These are phyloP conservation scores for Cardinalis cardinalis DNA, from an alignment of 2,113 vertebrate species.

Conservation along the genomic window DNA sequence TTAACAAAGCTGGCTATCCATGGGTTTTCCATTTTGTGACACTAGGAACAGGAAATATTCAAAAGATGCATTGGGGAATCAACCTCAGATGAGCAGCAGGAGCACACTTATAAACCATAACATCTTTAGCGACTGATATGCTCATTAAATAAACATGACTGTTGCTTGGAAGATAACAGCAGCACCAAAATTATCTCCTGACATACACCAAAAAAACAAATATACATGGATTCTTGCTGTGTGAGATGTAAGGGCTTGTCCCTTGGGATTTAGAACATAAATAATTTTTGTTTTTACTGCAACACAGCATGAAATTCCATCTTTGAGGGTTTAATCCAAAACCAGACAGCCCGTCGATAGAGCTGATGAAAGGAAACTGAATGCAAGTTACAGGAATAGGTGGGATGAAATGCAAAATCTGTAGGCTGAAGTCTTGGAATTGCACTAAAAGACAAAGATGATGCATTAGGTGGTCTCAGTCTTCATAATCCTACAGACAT, in stretches of 20 bases:
- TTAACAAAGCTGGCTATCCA: background rate
- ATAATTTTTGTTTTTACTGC: background rate
- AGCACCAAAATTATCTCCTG: background rate
- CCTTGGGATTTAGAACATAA: background rate
- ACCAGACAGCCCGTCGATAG: background rate
- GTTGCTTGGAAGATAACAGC: background rate
- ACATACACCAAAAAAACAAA: background rate
- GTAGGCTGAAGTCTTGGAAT: background rate
- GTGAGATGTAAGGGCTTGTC: background rate
- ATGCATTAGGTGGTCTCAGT: background rate
- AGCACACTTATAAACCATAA: background rate
- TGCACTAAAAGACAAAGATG: background rate
- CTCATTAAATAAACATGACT: background rate
- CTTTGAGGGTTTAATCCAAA: background rate
- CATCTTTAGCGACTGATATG: background rate
- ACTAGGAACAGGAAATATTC: background rate
- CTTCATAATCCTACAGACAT: background rate
- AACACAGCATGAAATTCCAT: constrained; percentile 7
- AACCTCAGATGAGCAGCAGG: background rate
- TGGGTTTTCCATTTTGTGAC: background rate
- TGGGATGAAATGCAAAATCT: background rate
- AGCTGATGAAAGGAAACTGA: background rate
- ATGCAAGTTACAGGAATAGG: background rate
- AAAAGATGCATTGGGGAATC: background rate
- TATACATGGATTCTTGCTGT: background rate